Evolutionary conservation across 1,140 invertebrate genomes (phyloP), one percentile per base, ranked within the genome.

Genomic region (Temnothorax longispinosus): DNA sequence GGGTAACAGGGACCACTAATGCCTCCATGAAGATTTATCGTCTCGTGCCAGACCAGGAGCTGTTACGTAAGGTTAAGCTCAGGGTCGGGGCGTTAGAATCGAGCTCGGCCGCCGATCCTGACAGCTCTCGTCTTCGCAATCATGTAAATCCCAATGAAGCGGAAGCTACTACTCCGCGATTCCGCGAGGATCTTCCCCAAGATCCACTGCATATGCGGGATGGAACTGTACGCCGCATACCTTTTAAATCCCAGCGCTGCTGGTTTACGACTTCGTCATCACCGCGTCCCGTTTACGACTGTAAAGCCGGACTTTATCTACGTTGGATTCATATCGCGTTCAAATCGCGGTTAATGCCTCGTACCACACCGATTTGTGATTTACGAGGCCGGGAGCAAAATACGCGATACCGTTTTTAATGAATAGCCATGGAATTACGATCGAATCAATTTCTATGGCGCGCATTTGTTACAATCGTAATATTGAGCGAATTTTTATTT

Each of bases 11-110:
- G 88, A 71, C 64, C 81, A 62, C 89, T 92, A 90, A 91, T 92
- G 89, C 87, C 56, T 64, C 15, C n/a, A 41, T 52, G 60, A 75
- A 92, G 92, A 92, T 92, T 92, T 92, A 92, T 92, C 81, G 90
- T 80, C 60, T 32, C 32, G 47, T 62, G 64, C 71, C 56, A 72
- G 35, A 52, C 50, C 32, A 84, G 54, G 78, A 78, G 85, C 65
- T 87, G 88, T 91, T 90, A 90, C 86, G 87, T 91, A 90, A 92
- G 91, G 89, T 91, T 91, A 91, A 91, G 88, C 87, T 88, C 80
- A 80, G 77, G 86, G 88, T 90, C 88, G 86, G 69, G 47, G 86
- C 71, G 81, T 86, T 74, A 90, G 88, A 88, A 88, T 90, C 74
- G 89, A 81, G 81, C 47, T 50, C 52, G 50, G 41, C 58, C 60